Evolutionary conservation across 2,888 invertebrate species (phyloP).

Genomic region (Macaria notata): DNA sequence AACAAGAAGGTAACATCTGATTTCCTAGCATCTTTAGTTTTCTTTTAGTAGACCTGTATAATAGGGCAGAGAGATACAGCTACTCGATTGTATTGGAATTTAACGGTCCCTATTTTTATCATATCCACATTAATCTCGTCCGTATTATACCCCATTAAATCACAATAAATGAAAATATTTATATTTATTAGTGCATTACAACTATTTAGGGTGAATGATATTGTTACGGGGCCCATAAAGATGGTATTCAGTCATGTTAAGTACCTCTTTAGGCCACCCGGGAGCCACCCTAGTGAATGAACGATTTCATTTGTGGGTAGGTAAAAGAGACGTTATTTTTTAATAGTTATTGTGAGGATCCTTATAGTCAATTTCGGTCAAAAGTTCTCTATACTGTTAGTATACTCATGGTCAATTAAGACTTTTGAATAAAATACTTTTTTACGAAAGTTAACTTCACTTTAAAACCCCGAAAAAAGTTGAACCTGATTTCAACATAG

Average conservation of each 20-base stretch:
- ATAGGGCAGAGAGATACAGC: too few species aligned
- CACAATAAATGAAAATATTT: constrained; percentile 71
- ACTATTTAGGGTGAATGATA: constrained; percentile 71
- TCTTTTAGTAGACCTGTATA: too few species aligned
- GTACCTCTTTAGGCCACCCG: constrained; percentile 59
- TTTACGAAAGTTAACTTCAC: too few species aligned
- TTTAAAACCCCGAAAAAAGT: too few species aligned
- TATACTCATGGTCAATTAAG: too few species aligned
- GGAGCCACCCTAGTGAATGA: constrained; percentile 36
- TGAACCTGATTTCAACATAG: too few species aligned
- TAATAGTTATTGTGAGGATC: constrained; percentile 2
- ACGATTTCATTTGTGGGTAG: constrained; percentile 29
- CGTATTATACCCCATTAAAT: constrained; percentile 59
- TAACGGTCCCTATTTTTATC: not conserved
- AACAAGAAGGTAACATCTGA: too few species aligned
- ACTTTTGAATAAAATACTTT: too few species aligned
- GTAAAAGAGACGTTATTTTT: constrained; percentile 22
- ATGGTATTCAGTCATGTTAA: constrained; percentile 50
- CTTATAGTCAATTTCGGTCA: not conserved
- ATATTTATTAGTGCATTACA: constrained; percentile 68
- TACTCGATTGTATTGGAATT: too few species aligned
- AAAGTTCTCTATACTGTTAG: not conserved
- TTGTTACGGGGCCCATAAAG: constrained; percentile 66
- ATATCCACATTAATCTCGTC: constrained; percentile 42
- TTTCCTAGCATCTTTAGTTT: too few species aligned